These are phyloP conservation scores for Myotis daubentonii DNA, from an alignment of 2,797 vertebrate genomes.

Conservation along the genomic window DNA sequence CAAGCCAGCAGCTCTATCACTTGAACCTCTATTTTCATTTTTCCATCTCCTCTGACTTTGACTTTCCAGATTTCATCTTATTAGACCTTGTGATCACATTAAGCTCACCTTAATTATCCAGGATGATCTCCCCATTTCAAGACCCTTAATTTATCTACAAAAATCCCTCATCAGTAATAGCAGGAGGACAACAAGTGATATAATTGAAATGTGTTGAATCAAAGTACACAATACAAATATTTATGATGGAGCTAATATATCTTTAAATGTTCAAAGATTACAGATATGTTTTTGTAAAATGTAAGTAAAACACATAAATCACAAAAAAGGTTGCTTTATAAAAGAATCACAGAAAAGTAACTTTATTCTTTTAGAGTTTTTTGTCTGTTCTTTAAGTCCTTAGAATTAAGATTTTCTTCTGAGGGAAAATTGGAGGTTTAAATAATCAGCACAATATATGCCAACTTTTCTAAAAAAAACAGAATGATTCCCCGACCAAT, in stretches of 20 bases:
- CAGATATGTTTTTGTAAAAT: background rate
- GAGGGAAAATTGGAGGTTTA: background rate
- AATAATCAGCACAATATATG: background rate
- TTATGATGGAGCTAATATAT: background rate
- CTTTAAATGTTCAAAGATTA: background rate
- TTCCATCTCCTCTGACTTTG: background rate
- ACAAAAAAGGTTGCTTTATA: background rate
- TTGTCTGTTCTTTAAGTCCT: background rate
- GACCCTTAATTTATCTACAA: background rate
- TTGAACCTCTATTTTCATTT: background rate
- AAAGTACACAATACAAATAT: background rate
- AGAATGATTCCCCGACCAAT: background rate
- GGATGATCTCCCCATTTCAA: background rate
- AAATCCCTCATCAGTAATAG: background rate
- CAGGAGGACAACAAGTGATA: background rate
- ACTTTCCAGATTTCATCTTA: background rate
- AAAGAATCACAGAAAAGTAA: background rate
- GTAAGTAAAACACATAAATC: background rate
- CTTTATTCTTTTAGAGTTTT: slow-evolving; percentile 3
- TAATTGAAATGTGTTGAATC: background rate
- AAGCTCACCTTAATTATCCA: background rate
- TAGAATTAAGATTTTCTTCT: background rate
- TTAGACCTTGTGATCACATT: background rate
- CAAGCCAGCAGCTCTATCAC: background rate
- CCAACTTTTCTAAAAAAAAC: background rate